Conservation (phyloP, 2,797 vertebrate species). For the Siniperca scherzeri region DNA sequence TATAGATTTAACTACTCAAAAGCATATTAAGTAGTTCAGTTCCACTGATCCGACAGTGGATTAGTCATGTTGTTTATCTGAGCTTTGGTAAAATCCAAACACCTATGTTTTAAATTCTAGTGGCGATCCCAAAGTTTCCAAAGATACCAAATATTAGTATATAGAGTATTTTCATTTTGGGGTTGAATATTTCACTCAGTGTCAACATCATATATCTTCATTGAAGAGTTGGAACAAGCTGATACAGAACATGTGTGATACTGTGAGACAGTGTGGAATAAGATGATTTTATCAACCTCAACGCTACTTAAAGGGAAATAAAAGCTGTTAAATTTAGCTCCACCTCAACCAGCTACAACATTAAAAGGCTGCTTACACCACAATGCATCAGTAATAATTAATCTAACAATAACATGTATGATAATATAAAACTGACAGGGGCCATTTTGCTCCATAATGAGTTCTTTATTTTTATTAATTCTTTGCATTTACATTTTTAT, state of each 20-base stretch:
- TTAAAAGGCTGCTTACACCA: background rate
- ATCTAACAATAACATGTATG: background rate
- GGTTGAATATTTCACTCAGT: background rate
- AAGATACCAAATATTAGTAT: too few species aligned
- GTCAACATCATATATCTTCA: background rate
- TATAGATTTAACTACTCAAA: background rate
- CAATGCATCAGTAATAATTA: background rate
- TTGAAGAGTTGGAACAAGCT: background rate
- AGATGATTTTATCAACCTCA: background rate
- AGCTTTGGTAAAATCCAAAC: background rate
- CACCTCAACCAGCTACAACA: background rate
- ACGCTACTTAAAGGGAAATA: background rate
- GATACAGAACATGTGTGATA: background rate
- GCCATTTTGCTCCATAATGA: background rate
- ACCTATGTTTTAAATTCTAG: background rate
- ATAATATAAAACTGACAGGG: background rate
- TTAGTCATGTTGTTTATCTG: conserved; percentile 1
- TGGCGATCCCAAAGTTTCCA: background rate
- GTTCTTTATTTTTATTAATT: background rate
- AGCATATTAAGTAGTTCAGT: background rate
- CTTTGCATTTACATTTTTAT: background rate
- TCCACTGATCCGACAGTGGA: background rate
- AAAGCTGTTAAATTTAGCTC: background rate
- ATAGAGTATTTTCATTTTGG: background rate
- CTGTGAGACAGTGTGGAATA: background rate